Base-by-base conservation (phyloP, 2,797 vertebrate species). In the Leucoraja ocellata region DNA sequence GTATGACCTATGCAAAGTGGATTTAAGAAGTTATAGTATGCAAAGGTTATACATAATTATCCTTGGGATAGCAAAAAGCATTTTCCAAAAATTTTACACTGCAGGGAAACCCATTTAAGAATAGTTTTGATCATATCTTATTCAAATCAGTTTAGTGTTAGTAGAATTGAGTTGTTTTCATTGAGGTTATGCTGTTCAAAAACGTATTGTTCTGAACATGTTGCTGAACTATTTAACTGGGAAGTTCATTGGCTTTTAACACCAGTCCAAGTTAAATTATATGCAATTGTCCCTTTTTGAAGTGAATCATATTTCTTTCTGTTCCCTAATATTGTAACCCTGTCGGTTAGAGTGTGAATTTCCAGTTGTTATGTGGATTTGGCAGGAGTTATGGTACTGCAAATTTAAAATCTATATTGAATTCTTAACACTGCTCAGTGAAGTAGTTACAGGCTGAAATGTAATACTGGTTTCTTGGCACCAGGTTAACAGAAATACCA, bases 121-220 rank as follows among this genome's bases (percentile, higher is more conserved):
- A 39, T 46, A 74, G 11, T 74, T 92, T 73, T 54, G 39, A 58
- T 92, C 71, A 92, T 46, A 92, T 25, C 71, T 54, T 54, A 21
- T 73, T 73, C 39, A 91, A 71, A 74, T 73, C 21, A 71, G 16
- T 88, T 88, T 65, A 88, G 32, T 32, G 63, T 61, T 36, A 9
- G 32, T 76, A 54, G 39, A 76, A 76, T 46, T 71, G 8, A 46
- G 88, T 73, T 25, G 10, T 46, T 92, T 76, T 54, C 54, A 13
- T 92, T 16, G 46, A 92, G 90, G 25, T 71, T 23, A 54, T 91
- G 90, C 71, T 92, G 39, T 54, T 54, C 71, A 92, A 92, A 71
- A 65, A 58, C 46, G 39, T 92, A 4, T 92, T 28, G 68, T 74
- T 46, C 71, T 92, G 90, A 92, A 71, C 10, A 39, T 92, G 71